These are phyloP conservation scores for Xyliphius kryptos DNA, from an alignment of 2,113 vertebrate genomes.

Conservation along the genomic window DNA sequence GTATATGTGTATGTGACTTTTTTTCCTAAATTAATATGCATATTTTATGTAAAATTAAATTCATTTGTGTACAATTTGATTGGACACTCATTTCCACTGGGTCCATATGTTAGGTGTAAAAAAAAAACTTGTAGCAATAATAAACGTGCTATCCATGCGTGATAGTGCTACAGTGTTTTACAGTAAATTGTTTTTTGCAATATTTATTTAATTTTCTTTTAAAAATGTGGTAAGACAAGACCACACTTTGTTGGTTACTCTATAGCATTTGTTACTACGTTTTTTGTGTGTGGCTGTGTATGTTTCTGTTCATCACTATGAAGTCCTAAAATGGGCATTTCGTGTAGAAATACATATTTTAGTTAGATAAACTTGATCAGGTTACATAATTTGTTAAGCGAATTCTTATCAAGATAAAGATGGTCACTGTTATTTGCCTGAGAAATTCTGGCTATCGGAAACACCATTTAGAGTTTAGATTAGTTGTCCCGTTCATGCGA, in stretches of 20 bases:
- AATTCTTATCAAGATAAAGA: no score
- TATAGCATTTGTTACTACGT: conserved; percentile 31
- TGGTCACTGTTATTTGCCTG: no score
- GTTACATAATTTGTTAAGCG: no score
- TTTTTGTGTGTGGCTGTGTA: no score
- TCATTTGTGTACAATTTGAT: conserved; percentile 26
- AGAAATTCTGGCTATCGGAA: no score
- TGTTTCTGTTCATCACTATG: no score
- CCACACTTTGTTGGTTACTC: conserved; percentile 35
- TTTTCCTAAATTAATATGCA: conserved; percentile 43
- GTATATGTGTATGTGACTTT: no score
- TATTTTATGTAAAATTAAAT: conserved; percentile 30
- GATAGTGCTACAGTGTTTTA: conserved; percentile 37
- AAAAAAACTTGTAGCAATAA: conserved; percentile 37
- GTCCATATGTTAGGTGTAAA: conserved; percentile 29
- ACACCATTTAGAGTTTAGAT: no score
- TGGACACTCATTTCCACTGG: conserved; percentile 16
- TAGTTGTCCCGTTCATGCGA: no score
- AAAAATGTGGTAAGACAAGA: conserved; percentile 32
- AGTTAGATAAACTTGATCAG: no score
- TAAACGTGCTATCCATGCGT: conserved; percentile 24
- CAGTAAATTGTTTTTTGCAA: conserved; percentile 25
- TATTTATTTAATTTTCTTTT: conserved; percentile 38
- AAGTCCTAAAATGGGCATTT: no score
- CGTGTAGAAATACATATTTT: no score